phyloP scores from a whole-genome alignment of 92 coral and sea anemone genomes.

The Epizoanthus ramosus region DNA sequence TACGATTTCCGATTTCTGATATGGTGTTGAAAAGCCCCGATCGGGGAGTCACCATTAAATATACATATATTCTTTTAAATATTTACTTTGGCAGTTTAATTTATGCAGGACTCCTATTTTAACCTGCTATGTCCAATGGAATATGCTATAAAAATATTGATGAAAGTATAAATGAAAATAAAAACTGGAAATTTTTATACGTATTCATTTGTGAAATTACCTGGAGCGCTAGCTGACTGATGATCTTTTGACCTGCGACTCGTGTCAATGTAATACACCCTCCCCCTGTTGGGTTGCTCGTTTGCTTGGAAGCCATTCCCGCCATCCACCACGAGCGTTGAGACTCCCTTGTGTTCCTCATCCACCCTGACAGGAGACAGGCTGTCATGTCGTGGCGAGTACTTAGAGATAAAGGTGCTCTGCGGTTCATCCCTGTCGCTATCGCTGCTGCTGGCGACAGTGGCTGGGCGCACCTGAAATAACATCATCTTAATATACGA shows the following conservation, averaged over 20 bases:
- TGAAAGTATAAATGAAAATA: no score
- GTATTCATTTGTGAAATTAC: not conserved
- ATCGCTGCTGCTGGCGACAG: constrained; percentile 40
- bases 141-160: no score
- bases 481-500: no score
- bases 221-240: not conserved
- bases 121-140: no score
- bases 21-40: no score
- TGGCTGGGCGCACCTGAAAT: not conserved
- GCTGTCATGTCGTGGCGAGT: constrained; percentile 1
- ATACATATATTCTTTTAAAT: no score
- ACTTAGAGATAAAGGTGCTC: constrained; percentile 27
- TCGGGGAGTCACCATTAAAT: no score
- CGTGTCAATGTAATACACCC: constrained; percentile 3
- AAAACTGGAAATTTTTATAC: no score
- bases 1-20: no score
- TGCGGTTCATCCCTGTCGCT: constrained; percentile 32
- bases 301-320: constrained; percentile 14
- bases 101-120: no score
- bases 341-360: not conserved
- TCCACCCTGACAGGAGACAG: not conserved
- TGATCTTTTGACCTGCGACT: constrained; percentile 7
- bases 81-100: no score
- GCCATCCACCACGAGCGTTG: not conserved
- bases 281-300: not conserved